A percentile compares a stretch with the other conserved stretches of the same genome.
Evolutionary conservation across 2,113 vertebrate genomes (phyloP).

Genomic region (Amphiprion ocellaris): DNA sequence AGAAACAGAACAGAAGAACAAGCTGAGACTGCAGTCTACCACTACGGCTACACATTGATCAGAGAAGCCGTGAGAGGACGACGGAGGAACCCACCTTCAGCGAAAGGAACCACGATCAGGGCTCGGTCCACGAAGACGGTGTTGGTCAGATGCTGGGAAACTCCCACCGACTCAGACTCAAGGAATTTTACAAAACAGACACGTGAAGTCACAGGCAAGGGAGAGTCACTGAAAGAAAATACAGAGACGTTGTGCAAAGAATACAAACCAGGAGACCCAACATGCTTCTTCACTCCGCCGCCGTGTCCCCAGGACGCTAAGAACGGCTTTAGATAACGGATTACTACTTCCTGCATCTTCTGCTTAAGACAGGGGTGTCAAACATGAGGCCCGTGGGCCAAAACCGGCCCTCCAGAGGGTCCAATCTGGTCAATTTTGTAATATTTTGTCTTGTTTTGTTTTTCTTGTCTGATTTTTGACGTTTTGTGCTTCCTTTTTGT

Average conservation of each 20-base stretch:
- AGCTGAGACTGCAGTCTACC: constrained; percentile 31
- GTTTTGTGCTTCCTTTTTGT: no score
- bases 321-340: no score
- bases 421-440: no score
- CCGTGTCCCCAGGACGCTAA: constrained; percentile 5
- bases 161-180: constrained; percentile 96
- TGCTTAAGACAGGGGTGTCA: no score
- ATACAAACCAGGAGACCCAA: constrained; percentile 74
- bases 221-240: constrained; percentile 96
- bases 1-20: constrained; percentile 17
- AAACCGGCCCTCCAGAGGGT: no score
- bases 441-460: no score
- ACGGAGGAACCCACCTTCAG: constrained; percentile 95
- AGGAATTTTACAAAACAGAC: constrained; percentile 99
- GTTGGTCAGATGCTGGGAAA: constrained; percentile 99
- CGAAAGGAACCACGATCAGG: constrained; percentile 98
- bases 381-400: no score
- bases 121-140: constrained; percentile 99
- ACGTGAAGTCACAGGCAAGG: constrained; percentile 99
- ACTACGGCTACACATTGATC: constrained; percentile 53
- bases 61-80: constrained; percentile 38
- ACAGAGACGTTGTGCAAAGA: constrained; percentile 86
- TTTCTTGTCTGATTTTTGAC: no score
- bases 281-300: constrained; percentile 42
- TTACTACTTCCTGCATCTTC: background rate